Percentiles rank a stretch among this genome's conserved stretches.
Conservation (phyloP, 2,888 invertebrate species). For the Pogonocherus hispidulus region DNA sequence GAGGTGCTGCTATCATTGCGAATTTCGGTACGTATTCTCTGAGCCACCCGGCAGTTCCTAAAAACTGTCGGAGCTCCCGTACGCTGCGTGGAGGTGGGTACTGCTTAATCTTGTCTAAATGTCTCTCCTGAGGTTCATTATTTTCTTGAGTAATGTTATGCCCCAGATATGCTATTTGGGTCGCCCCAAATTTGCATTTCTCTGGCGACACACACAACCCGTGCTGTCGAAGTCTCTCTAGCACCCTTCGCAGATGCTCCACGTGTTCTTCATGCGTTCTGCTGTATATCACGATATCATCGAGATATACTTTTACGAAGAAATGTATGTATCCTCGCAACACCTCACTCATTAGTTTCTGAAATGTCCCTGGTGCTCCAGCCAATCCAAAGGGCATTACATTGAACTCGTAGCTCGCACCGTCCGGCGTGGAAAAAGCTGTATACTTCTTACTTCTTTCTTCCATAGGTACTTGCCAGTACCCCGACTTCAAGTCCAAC, state of each 20-base stretch:
- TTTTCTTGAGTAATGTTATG: constrained; percentile 33
- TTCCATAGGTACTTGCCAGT: neutral
- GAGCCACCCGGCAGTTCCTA: constrained; percentile 44
- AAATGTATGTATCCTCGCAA: constrained; percentile 14
- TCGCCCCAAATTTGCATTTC: constrained; percentile 43
- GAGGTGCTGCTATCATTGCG: constrained; percentile 38
- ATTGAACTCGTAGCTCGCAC: neutral
- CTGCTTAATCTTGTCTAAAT: constrained; percentile 29
- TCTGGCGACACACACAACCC: constrained; percentile 29
- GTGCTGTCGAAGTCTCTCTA: constrained; percentile 43
- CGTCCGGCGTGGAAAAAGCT: neutral
- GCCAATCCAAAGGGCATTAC: neutral
- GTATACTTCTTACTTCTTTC: neutral
- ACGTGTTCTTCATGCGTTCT: constrained; percentile 41
- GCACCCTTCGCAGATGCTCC: constrained; percentile 38
- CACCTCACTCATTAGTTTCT: constrained; percentile 4
- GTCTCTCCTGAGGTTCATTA: constrained; percentile 36
- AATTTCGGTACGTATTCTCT: neutral
- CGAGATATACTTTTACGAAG: constrained; percentile 52
- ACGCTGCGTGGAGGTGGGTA: constrained; percentile 24
- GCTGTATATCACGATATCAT: constrained; percentile 53
- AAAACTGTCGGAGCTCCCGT: constrained; percentile 44
- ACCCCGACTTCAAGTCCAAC: neutral
- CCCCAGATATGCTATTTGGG: constrained; percentile 36
- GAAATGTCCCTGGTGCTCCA: neutral